phyloP scores from a whole-genome alignment of 2,888 invertebrate species.

The Hylaea fasciaria region DNA sequence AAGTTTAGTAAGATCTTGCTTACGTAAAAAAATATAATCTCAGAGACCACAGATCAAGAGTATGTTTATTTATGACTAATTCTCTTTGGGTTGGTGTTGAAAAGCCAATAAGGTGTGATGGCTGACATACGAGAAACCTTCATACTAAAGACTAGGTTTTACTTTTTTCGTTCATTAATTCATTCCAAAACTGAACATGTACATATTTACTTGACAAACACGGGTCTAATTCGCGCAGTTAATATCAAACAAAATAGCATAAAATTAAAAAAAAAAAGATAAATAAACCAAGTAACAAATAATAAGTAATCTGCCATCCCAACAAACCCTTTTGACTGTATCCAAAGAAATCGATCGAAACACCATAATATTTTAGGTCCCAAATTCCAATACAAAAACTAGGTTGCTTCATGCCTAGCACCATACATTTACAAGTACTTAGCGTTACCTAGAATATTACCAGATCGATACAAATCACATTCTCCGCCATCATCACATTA shows the following conservation, averaged over 20 bases:
- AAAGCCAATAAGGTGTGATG: not conserved
- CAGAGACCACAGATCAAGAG: not conserved
- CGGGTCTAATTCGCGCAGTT: no score
- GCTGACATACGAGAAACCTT: not conserved
- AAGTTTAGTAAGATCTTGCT: not conserved
- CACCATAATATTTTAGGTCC: not conserved
- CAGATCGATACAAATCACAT: constrained; percentile 4
- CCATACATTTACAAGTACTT: constrained; percentile 21
- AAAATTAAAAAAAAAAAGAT: no score
- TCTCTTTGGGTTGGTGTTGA: constrained; percentile 48
- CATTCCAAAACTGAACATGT: not conserved
- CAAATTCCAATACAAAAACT: constrained; percentile 16
- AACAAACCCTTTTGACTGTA: not conserved
- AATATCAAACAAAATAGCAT: no score
- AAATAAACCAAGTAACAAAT: no score
- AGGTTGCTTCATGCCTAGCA: constrained; percentile 20
- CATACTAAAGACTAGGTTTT: not conserved
- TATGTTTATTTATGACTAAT: constrained; percentile 39
- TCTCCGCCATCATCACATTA: not conserved
- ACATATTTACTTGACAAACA: no score
- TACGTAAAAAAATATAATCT: constrained; percentile 3
- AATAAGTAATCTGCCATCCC: no score
- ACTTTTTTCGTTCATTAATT: not conserved
- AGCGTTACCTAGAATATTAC: constrained; percentile 5
- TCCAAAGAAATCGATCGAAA: constrained; percentile 1